Conservation (phyloP, 1,140 invertebrate species). For the Halyomorpha halys region DNA sequence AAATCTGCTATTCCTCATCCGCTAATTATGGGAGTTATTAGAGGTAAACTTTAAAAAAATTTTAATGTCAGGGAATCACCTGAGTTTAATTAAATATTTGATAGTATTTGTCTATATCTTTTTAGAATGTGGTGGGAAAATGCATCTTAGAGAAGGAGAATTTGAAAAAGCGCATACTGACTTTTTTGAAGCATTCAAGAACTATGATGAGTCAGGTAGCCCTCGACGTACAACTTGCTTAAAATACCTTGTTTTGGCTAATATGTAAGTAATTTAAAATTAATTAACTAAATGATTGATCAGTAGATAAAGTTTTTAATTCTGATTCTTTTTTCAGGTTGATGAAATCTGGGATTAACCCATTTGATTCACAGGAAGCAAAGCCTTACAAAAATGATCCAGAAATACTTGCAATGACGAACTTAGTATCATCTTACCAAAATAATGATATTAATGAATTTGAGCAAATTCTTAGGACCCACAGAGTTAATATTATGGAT, state of each 20-base stretch:
- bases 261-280: slow-evolving; percentile 61
- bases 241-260: slow-evolving; percentile 96
- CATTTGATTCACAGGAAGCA: slow-evolving; percentile 99
- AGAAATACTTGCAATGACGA: slow-evolving; percentile 98
- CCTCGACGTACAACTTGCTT: slow-evolving; percentile 92
- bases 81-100: not conserved
- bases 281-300: too few species aligned
- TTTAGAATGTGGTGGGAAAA: slow-evolving; percentile 97
- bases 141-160: slow-evolving; percentile 97
- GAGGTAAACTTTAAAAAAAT: slow-evolving; percentile 49
- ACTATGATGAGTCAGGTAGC: slow-evolving; percentile 99
- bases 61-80: not conserved
- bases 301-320: not conserved
- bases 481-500: slow-evolving; percentile 96
- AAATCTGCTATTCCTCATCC: slow-evolving; percentile 99
- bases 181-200: slow-evolving; percentile 99
- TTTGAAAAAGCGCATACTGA: slow-evolving; percentile 99
- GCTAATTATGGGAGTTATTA: slow-evolving; percentile 97
- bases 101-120: slow-evolving; percentile 30
- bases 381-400: slow-evolving; percentile 99
- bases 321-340: slow-evolving; percentile 50
- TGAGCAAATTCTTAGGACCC: slow-evolving; percentile 90
- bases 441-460: slow-evolving; percentile 99
- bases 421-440: slow-evolving; percentile 95
- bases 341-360: slow-evolving; percentile 99